Evolutionary conservation across 2,888 invertebrate genomes (phyloP).

Genomic region (Nebria brevicollis): DNA sequence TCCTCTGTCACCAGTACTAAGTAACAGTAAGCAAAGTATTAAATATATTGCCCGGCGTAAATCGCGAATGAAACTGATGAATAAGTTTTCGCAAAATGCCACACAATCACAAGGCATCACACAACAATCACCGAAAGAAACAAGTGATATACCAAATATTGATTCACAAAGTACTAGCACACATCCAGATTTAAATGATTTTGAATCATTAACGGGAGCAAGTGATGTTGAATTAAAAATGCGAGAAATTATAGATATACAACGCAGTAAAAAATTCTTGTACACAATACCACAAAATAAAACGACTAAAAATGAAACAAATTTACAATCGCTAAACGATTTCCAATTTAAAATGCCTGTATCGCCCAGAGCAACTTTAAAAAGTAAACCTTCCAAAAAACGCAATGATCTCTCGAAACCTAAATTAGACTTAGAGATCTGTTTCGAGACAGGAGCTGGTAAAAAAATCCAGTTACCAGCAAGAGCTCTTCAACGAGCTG

Average conservation of each 20-base stretch:
- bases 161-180: too few relatives aligned
- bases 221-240: slow-evolving; percentile 49
- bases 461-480: slow-evolving; percentile 56
- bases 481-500: slow-evolving; percentile 56
- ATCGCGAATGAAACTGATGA: slow-evolving; percentile 36
- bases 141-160: too few relatives aligned
- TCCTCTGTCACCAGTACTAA: slow-evolving; percentile 55
- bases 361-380: slow-evolving; percentile 47
- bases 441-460: slow-evolving; percentile 61
- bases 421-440: slow-evolving; percentile 41
- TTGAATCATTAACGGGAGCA: slow-evolving; percentile 9
- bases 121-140: too few relatives aligned
- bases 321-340: not conserved
- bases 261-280: slow-evolving; percentile 37
- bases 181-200: not conserved
- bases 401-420: not conserved
- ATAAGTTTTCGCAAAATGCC: slow-evolving; percentile 38
- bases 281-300: slow-evolving; percentile 46
- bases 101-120: slow-evolving; percentile 19
- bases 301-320: slow-evolving; percentile 16
- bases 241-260: slow-evolving; percentile 50
- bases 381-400: slow-evolving; percentile 9
- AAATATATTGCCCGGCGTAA: slow-evolving; percentile 46
- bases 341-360: slow-evolving; percentile 52
- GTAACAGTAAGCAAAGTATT: slow-evolving; percentile 49